Conservation (phyloP, 2,113 vertebrate species). For the Gymnarchus niloticus region DNA sequence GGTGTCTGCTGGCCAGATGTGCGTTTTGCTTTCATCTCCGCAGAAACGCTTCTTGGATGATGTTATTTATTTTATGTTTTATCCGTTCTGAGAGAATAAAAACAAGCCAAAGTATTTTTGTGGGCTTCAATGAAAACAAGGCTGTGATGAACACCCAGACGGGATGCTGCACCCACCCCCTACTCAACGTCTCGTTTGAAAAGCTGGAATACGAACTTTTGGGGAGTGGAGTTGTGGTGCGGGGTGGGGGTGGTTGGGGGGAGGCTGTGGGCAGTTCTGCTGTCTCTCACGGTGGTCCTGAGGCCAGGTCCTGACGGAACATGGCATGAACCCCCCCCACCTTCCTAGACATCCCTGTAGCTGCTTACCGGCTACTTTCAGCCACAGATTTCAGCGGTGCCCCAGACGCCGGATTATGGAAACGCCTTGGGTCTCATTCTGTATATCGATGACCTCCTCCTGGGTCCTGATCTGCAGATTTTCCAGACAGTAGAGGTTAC, state of each 20-base stretch:
- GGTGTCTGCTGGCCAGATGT: conserved; percentile 68
- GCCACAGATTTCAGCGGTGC: not conserved
- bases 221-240: not conserved
- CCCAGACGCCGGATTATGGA: not conserved
- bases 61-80: conserved; percentile 46
- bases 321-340: not conserved
- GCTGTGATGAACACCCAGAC: not conserved
- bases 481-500: not conserved
- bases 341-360: not conserved
- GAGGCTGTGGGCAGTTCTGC: not conserved
- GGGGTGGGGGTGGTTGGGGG: not conserved
- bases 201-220: not conserved
- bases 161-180: not conserved
- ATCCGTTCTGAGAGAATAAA: conserved; percentile 28
- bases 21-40: conserved; percentile 59
- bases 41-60: conserved; percentile 41
- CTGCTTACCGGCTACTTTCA: not conserved
- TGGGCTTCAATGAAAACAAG: conserved; percentile 11
- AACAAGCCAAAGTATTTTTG: conserved; percentile 2
- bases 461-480: not conserved
- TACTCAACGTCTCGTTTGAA: not conserved
- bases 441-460: not conserved
- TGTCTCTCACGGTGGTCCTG: not conserved
- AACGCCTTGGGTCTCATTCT: not conserved
- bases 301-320: not conserved